phyloP scores from a whole-genome alignment of 2,888 invertebrate genomes.

The Megastigmus dorsalis region DNA sequence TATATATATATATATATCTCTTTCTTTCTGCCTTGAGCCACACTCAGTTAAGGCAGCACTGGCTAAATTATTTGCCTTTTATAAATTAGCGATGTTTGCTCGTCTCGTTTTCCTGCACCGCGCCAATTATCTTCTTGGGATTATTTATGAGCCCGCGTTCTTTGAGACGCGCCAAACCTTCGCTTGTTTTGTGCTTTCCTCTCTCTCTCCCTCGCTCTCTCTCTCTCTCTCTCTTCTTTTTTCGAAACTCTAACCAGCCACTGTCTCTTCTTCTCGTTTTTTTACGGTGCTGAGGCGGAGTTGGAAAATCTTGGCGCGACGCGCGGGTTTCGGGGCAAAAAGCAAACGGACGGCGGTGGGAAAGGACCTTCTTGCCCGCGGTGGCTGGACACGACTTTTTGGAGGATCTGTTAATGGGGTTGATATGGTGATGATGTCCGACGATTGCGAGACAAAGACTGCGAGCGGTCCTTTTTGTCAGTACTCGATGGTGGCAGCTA shows the following conservation, averaged over 20 bases:
- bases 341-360: not conserved
- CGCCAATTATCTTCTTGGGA: conserved; percentile 52
- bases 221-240: not conserved
- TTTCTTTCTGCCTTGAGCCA: not conserved
- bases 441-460: conserved; percentile 28
- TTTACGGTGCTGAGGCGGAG: too few relatives aligned
- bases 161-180: conserved; percentile 36
- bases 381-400: conserved; percentile 20
- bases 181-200: not conserved
- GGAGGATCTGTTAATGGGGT: conserved; percentile 47
- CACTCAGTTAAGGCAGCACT: not conserved
- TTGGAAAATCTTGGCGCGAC: conserved; percentile 15
- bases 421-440: conserved; percentile 44
- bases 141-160: conserved; percentile 49
- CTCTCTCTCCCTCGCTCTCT: not conserved
- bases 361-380: conserved; percentile 16
- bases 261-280: not conserved
- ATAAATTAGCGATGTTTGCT: conserved; percentile 55
- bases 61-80: conserved; percentile 55
- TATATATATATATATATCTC: too few relatives aligned
- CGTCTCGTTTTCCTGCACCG: conserved; percentile 4
- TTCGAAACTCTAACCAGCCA: too few relatives aligned
- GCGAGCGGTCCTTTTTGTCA: too few relatives aligned
- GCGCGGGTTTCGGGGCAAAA: conserved; percentile 2
- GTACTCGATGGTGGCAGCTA: too few relatives aligned